Conservation (phyloP, 1,140 invertebrate species). For the Leguminivora glycinivorella region DNA sequence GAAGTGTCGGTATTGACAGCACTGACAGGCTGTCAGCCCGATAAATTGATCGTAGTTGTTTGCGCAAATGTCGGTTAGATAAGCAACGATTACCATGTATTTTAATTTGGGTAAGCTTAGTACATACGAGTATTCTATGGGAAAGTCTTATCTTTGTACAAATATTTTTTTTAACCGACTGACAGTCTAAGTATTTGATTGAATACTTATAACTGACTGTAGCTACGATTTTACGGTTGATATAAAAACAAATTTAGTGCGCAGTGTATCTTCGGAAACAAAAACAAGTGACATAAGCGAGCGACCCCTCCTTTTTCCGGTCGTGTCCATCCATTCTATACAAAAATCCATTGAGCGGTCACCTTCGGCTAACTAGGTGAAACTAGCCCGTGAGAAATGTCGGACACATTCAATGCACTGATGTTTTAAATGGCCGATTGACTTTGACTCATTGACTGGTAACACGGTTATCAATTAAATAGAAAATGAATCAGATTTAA, state of each 20-base stretch:
- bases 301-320: constrained; percentile 60
- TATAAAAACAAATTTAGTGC: constrained; percentile 31
- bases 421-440: constrained; percentile 21
- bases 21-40: constrained; percentile 71
- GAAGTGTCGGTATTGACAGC: constrained; percentile 72
- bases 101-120: constrained; percentile 64
- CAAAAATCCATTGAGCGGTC: constrained; percentile 58
- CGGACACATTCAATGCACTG: constrained; percentile 38
- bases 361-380: constrained; percentile 51
- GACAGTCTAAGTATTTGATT: constrained; percentile 1
- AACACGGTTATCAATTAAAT: constrained; percentile 19
- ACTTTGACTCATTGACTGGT: not conserved
- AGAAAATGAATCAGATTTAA: constrained; percentile 23
- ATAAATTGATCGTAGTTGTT: constrained; percentile 76
- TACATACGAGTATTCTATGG: constrained; percentile 35
- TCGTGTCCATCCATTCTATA: constrained; percentile 37
- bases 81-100: constrained; percentile 66
- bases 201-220: not conserved
- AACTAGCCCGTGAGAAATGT: constrained; percentile 65
- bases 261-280: constrained; percentile 44
- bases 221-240: constrained; percentile 21
- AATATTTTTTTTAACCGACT: constrained; percentile 46
- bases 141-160: constrained; percentile 38
- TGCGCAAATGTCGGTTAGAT: constrained; percentile 72
- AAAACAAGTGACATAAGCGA: constrained; percentile 52